Conservation (phyloP, 1,140 invertebrate species). For the Hyles euphorbiae region DNA sequence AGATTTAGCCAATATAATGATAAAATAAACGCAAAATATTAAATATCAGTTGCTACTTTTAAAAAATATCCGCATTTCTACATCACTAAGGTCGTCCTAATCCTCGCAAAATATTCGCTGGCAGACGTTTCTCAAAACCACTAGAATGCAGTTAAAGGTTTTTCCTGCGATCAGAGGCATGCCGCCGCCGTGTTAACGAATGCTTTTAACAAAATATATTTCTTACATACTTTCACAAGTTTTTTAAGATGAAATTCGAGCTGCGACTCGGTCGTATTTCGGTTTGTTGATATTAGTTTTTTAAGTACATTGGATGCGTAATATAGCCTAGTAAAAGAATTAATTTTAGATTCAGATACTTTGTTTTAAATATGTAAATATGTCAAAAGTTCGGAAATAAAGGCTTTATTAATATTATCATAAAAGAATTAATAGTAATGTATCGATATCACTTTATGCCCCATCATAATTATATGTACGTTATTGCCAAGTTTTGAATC, state of each 20-base stretch:
- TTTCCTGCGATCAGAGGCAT: conserved; percentile 32
- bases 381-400: no score
- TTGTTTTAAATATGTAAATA: no score
- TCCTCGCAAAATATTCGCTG: conserved; percentile 23
- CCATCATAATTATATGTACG: no score
- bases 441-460: no score
- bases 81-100: background rate
- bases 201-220: conserved; percentile 20
- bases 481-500: no score
- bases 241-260: background rate
- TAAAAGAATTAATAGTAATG: no score
- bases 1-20: no score
- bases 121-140: conserved; percentile 29
- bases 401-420: no score
- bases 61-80: no score
- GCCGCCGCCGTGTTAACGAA: conserved; percentile 43
- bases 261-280: background rate
- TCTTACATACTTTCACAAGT: conserved; percentile 16
- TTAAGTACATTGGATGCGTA: background rate
- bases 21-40: no score
- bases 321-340: background rate
- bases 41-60: no score
- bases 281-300: background rate
- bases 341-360: no score
- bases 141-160: conserved; percentile 38